Percentiles rank a stretch among this genome's conserved stretches.
Conservation (phyloP, 1,140 invertebrate species). For the Diachasma alloeum region DNA sequence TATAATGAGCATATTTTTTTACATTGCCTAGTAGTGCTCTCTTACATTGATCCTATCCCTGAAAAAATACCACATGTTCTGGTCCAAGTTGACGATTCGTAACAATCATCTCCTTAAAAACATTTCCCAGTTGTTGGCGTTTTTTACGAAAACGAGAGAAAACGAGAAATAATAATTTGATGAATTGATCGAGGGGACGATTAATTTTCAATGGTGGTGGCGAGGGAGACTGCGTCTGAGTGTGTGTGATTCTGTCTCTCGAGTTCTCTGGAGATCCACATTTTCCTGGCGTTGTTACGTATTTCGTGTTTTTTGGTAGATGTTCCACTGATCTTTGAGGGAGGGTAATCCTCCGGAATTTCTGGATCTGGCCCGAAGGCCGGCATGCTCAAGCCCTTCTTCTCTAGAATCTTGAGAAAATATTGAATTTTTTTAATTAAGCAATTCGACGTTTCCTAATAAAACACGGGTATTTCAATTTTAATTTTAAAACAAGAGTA, state of each 20-base stretch:
- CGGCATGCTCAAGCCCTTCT: conserved; percentile 36
- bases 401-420: conserved; percentile 15
- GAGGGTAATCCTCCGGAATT: conserved; percentile 29
- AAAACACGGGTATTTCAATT: neutral
- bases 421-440: no score
- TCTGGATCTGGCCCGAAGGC: conserved; percentile 32
- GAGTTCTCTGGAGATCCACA: conserved; percentile 48
- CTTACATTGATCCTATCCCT: conserved; percentile 20
- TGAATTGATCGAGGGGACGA: neutral
- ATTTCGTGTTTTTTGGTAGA: conserved; percentile 28
- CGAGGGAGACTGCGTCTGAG: conserved; percentile 35
- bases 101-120: neutral
- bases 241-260: conserved; percentile 29
- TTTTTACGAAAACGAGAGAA: conserved; percentile 15
- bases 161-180: no score
- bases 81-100: neutral
- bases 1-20: conserved; percentile 64
- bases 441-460: no score
- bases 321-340: neutral
- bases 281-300: conserved; percentile 42
- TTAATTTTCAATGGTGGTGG: conserved; percentile 26
- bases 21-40: conserved; percentile 54
- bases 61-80: neutral
- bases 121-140: conserved; percentile 10
- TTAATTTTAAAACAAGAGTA: no score